These are phyloP conservation scores for Gerris buenoi DNA, from an alignment of 1,140 invertebrate species.

Conservation along the genomic window DNA sequence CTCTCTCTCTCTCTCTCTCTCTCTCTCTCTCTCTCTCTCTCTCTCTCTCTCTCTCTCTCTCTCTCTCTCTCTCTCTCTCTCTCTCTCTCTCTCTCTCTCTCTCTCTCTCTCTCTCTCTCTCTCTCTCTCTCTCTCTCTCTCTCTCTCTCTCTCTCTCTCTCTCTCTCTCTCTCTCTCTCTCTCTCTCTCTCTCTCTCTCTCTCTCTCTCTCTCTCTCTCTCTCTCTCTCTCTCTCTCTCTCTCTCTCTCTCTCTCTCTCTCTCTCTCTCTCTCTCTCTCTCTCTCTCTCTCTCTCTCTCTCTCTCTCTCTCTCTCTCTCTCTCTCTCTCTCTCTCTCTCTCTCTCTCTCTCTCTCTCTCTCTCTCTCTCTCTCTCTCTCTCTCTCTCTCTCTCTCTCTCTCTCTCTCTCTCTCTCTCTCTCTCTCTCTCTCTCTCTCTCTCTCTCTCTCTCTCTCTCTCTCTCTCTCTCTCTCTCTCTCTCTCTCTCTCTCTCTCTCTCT, in stretches of 20 bases:
- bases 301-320: conserved; percentile 12
- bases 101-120: conserved; percentile 5
- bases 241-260: conserved; percentile 11
- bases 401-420: conserved; percentile 12
- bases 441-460: conserved; percentile 2
- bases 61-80: conserved; percentile 3
- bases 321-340: conserved; percentile 14
- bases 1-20: neutral
- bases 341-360: conserved; percentile 10
- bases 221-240: conserved; percentile 11
- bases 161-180: conserved; percentile 4
- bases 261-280: conserved; percentile 10
- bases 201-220: conserved; percentile 10
- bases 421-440: conserved; percentile 8
- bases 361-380: conserved; percentile 14
- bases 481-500: too few species aligned
- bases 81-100: neutral
- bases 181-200: conserved; percentile 11
- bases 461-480: conserved; percentile 17
- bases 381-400: conserved; percentile 5
- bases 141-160: conserved; percentile 10
- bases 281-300: conserved; percentile 6
- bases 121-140: conserved; percentile 3
- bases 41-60: neutral
- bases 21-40: neutral